Evolutionary conservation across 2,888 invertebrate genomes (phyloP).

Genomic region (Acleris emargana): DNA sequence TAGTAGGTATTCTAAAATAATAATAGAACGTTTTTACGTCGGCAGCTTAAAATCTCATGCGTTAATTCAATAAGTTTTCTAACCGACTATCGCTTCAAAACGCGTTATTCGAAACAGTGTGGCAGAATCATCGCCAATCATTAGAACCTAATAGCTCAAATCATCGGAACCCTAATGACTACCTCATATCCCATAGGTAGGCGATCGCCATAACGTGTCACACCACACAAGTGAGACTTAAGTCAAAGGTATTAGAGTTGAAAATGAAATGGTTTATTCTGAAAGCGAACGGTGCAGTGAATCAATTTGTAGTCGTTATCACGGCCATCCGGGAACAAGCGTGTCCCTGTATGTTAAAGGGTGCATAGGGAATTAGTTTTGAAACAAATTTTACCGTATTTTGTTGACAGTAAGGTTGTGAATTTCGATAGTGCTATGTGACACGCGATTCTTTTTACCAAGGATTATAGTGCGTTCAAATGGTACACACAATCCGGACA

Average conservation of each 20-base stretch:
- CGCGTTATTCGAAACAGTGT: conserved; percentile 5
- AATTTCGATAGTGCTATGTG: background rate
- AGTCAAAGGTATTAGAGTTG: background rate
- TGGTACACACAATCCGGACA: background rate
- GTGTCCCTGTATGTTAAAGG: conserved; percentile 1
- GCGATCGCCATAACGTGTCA: background rate
- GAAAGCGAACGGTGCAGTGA: conserved; percentile 13
- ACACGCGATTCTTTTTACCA: too few relatives aligned
- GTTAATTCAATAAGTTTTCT: too few relatives aligned
- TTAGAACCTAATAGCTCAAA: conserved; percentile 24
- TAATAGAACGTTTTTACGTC: too few relatives aligned
- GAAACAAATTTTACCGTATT: too few relatives aligned
- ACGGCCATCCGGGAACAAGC: conserved; percentile 8
- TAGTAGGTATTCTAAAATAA: too few relatives aligned
- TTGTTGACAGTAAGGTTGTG: background rate
- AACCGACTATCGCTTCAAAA: too few relatives aligned
- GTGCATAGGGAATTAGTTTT: too few relatives aligned
- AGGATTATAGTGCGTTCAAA: too few relatives aligned
- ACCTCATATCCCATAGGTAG: conserved; percentile 2
- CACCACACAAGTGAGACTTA: background rate
- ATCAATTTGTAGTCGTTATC: conserved; percentile 36
- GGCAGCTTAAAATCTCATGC: too few relatives aligned
- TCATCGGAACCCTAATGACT: conserved; percentile 26
- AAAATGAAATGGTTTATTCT: background rate
- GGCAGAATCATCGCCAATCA: conserved; percentile 25